Evolutionary conservation across 1,140 invertebrate genomes (phyloP), one percentile per base, ranked within the genome.

Genomic region (Bicyclus anynana): DNA sequence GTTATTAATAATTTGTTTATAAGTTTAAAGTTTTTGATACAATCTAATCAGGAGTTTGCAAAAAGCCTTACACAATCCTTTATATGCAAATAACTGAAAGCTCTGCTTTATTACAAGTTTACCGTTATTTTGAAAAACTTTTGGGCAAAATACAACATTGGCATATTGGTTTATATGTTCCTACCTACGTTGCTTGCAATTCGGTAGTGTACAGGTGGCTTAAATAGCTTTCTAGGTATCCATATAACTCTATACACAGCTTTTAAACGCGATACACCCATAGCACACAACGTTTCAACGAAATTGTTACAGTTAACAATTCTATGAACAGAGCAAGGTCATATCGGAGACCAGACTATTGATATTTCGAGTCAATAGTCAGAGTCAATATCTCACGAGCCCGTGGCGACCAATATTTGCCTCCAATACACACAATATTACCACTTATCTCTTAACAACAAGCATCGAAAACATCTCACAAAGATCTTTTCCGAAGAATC

Each of bases 381-480:
- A 69, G 62, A 73, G 80, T 83, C 77, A 87, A 87, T 76, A 87
- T 82, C 73, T 82, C 83, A 82, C 83, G 80, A 77, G 74, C 67
- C 78, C 65, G 76, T 67, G 77, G 80, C 66, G 67, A 67, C 67
- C 72, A 84, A 87, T 87, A 87, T 87, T 87, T 79, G 79, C 80
- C 56, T 69, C 67, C 62, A 74, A 84, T 77, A 84, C 81, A 83
- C 67, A 87, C 67, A 78, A 83, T 87, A 87, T 85, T 81, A 87
- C 82, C 76, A 85, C 76, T 84, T 85, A 84, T 85, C 82, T 81
- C 65, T 61, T 76, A 79, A 81, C 79, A 82, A 79, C 69, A 76
- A 67, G 62, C 67, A 77, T 67, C 66, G 65, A 82, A 82, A 80
- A 72, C 74, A 37, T 78, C 71, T 73, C 56, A 75, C 59, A 72